Evolutionary conservation across 2,113 vertebrate genomes (phyloP), one percentile per base, ranked within the genome.

Genomic region (Isichthys henryi): DNA sequence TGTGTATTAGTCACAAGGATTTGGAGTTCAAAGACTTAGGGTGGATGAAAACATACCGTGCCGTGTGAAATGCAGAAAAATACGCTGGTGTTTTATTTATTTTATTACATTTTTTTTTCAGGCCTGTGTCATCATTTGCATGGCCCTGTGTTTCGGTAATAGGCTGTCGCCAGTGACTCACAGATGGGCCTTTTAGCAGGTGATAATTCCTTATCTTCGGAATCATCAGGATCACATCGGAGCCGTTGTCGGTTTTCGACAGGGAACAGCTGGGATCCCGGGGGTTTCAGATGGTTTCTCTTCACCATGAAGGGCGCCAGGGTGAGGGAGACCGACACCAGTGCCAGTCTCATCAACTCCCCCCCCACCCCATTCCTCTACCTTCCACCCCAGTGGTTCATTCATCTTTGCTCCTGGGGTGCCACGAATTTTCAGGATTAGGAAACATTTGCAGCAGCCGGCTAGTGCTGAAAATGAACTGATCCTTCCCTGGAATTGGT

Each of bases 401-500:
- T 92, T 88, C 88, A 90, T 92, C 87, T 90, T 89, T 88, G 89
- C 86, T 66, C 89, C 86, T 52, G 43, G 89, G 80, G 62, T 45
- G 45, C 77, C 86, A 82, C n/a, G 35, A 35, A 35, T 49, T 49
- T 39, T 70, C n/a, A 9, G 23, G 3, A 39, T 80, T 80, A 27
- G 50, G 50, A 5, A 17, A 21, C 50, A 52, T 56, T 52, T 21
- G 13, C 48, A 50, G 48, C 48, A 87, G 50, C 17, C 15, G 17
- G 27, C 2, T n/a, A 56, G 11, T 0, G 15, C 31, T 21, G 27
- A 53, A 35, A 87, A 87, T 31, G 8, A 87, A 87, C 85, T 19
- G 49, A 15, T 53, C n/a, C 85, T 35, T 53, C 50, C 49, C 8
- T 0, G 50, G n/a, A 87, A 56, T n/a, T 9, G 49, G n/a, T 39